A percentile compares a stretch with the other conserved stretches of the same genome.
These are phyloP conservation scores for Caenorhabditis briggsae DNA, from an alignment of 1,140 invertebrate genomes.

Conservation along the genomic window DNA sequence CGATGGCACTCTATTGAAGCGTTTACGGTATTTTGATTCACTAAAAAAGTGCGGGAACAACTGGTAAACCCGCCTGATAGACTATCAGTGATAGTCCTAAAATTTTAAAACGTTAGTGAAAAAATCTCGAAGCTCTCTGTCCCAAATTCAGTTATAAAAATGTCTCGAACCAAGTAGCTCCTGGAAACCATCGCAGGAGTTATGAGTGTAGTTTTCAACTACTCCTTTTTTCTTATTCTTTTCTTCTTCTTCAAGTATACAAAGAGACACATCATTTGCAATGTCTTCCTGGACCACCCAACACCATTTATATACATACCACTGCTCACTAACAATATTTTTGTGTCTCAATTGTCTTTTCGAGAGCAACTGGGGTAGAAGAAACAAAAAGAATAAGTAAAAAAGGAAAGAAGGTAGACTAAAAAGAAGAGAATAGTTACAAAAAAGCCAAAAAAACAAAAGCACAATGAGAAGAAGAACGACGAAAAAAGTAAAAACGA, in stretches of 20 bases:
- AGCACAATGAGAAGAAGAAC: background rate
- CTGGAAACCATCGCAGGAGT: background rate
- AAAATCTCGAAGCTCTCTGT: no score
- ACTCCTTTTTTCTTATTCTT: background rate
- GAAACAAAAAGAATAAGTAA: background rate
- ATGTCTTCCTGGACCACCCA: slow-evolving; percentile 20
- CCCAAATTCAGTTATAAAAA: no score
- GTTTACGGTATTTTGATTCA: no score
- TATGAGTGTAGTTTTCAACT: slow-evolving; percentile 7
- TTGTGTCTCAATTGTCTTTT: background rate
- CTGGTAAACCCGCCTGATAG: no score
- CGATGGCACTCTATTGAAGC: no score
- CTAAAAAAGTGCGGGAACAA: no score
- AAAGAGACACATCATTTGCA: slow-evolving; percentile 37
- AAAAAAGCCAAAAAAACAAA: background rate
- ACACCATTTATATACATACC: slow-evolving; percentile 34
- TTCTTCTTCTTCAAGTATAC: slow-evolving; percentile 3
- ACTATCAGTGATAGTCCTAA: no score
- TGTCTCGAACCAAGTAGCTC: no score
- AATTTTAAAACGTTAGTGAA: no score
- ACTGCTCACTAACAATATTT: slow-evolving; percentile 44
- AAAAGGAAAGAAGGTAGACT: background rate
- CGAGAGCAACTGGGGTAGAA: slow-evolving; percentile 5
- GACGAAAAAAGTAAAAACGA: background rate
- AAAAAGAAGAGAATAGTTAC: background rate